Base-by-base conservation (phyloP, 92 coral and sea anemone species). In the Palythoa grandis region DNA sequence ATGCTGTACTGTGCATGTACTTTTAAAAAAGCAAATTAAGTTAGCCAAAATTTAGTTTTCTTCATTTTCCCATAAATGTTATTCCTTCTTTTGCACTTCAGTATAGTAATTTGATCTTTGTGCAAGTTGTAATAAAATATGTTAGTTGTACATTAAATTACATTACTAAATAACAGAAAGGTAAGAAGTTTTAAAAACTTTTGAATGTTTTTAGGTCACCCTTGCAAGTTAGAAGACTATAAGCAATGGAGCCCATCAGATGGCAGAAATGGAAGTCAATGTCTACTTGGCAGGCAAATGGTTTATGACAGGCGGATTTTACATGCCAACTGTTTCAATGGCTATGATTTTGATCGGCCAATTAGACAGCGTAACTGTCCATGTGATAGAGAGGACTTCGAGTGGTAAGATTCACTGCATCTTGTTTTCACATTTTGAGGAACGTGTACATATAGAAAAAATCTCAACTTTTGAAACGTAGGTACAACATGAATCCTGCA, bases 331-430 rank as follows among this genome's bases (percentile, higher is more conserved):
- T 96, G 98, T 58, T 96, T 71, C 86, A 96, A 94, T 87, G 98
- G 98, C n/a, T 86, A 89, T 48, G 84, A 96, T 68, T 96, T 89
- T 79, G 98, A 96, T 38, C 92, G 98, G 65, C 94, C 98, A 4
- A 75, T 92, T 52, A 56, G 54, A 11, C 88, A 73, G 43, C 89
- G 76, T 35, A 86, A 70, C 61, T 96, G 98, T 78, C 91, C 90
- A 1, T 96, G 98, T 29, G 79, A 89, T 12, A 84, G 95, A 72
- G 93, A 92, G 72, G 98, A 96, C 85, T 96, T 92, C 84, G 96
- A 96, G 74, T 96, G 98, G 98, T 96, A 85, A 68, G 90, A 38
- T 61, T 5, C 70, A 2, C 20, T 15, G 24, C 14, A 6, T 47
- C 68, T 16, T 72, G 13, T 56, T 73, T 50, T 35, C 5, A 4